Evolutionary conservation across 1,140 invertebrate genomes (phyloP), one percentile per base, ranked within the genome.

Genomic region (Laodelphax striatellus): DNA sequence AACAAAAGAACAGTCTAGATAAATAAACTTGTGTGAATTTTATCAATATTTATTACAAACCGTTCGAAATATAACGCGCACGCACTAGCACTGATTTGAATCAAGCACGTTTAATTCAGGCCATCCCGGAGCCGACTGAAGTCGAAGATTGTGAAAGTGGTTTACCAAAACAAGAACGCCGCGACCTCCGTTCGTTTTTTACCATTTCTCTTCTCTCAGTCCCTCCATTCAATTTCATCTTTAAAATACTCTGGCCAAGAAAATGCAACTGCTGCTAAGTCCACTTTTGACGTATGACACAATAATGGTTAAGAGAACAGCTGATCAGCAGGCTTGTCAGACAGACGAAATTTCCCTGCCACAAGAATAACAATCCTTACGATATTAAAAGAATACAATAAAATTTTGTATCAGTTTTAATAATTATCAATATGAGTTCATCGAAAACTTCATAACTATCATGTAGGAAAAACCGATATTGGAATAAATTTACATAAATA

Each of bases 81-180:
- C 38, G 34, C 54, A 54, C 52, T 54, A 41, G 52, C 59, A 55
- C 52, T 55, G 53, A 28, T 38, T 43, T 22, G 28, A 17, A 13
- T 38, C 34, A 38, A 38, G 34, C 34, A 38, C 34, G 34, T 38
- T 44, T 19, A 34, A 55, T 55, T 62, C 54, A 62, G 53, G 60
- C 60, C 60, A 62, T 62, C 43, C 55, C 53, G 54, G 44, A 53
- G 58, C 43, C 34, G 55, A 62, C 54, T 57, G 60, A 53, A 11
- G 34, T 38, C 11, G 17, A 44, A 21, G 42, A 55, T 31, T 55
- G 56, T 55, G 56, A 57, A 57, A 57, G 56, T 57, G 56, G 56
- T 57, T 55, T 55, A 55, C 22, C 28, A 38, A 38, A 38, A 38
- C 34, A 38, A 38, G 16, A 55, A 38, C 16, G 22, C 11, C 53